Evolutionary conservation across 2,888 invertebrate species (phyloP), one percentile per base, ranked within the genome.

Genomic region (Deroplatys truncata): DNA sequence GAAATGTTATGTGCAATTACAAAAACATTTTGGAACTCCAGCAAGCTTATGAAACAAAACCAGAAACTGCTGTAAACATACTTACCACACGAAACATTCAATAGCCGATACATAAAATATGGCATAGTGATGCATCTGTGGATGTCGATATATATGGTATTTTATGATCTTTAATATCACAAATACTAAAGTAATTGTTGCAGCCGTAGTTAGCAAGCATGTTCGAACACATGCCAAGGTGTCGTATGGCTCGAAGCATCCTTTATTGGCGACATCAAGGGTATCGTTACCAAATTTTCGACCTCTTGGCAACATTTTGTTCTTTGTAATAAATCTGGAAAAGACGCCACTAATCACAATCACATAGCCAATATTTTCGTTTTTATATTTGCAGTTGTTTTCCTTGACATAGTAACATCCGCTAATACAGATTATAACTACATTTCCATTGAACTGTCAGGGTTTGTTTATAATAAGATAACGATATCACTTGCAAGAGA

Each of bases 21-120:
- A 25, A 31, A 31, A 4, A 31, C 20, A 84, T 20, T 43, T 43
- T 35, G 7, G 0, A 84, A 31, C 7, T 25, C 0, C 16, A 35
- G 9, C 5, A 43, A 43, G 10, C 43, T 43, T 13, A 43, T 31
- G 31, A 13, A 85, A 20, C 4, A 35, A 35, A 13, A 85, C 28
- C 5, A 31, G 29, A 72, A 56, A 72, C 1, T 43, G 43, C 13
- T 43, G 43, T 43, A 13, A 43, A 83, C 35, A 35, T n/a, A 90
- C 93, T 92, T 92, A 94, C 94, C 94, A 94, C 85, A 94, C 92
- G 84, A 93, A 92, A 92, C 94, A 94, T 92, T 94, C 94, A 82
- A 94, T 91, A 25, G 93, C 93, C 82, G 94, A 94, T 56, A 93
- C 92, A 91, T 94, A 94, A 92, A 94, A 94, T 90, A 94, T 93